These are phyloP conservation scores for Microctonus brassicae DNA, from an alignment of 2,888 invertebrate genomes.

Conservation along the genomic window DNA sequence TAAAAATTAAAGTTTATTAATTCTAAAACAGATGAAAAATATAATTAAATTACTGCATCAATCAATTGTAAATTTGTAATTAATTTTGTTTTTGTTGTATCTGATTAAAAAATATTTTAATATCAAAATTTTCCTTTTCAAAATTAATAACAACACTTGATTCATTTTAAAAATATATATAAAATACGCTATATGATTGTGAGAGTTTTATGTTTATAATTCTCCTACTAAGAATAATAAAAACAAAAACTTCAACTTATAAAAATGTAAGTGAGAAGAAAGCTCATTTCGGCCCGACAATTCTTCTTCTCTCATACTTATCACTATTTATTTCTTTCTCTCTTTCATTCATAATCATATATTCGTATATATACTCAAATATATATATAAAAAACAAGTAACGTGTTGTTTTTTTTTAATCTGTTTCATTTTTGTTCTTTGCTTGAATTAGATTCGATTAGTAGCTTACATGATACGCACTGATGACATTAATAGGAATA, in stretches of 20 bases:
- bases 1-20: not conserved
- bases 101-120: not conserved
- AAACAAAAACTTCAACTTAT: conserved; percentile 14
- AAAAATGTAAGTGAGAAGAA: conserved; percentile 9
- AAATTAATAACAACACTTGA: not conserved
- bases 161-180: not conserved
- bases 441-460: conserved; percentile 44
- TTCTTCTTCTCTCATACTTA: not conserved
- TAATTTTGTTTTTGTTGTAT: conserved; percentile 28
- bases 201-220: not conserved
- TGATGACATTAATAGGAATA: conserved; percentile 63
- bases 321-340: not conserved
- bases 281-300: conserved; percentile 15
- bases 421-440: conserved; percentile 26
- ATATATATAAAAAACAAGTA: conserved; percentile 50
- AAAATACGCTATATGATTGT: conserved; percentile 1
- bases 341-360: conserved; percentile 39
- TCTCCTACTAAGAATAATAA: not conserved
- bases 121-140: not conserved
- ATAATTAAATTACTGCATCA: not conserved
- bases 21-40: not conserved
- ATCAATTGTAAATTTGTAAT: conserved; percentile 33
- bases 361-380: conserved; percentile 45
- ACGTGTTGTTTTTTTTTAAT: conserved; percentile 42
- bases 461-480: conserved; percentile 47